phyloP scores from a whole-genome alignment of 2,888 invertebrate species.

The Mesoligia furuncula region DNA sequence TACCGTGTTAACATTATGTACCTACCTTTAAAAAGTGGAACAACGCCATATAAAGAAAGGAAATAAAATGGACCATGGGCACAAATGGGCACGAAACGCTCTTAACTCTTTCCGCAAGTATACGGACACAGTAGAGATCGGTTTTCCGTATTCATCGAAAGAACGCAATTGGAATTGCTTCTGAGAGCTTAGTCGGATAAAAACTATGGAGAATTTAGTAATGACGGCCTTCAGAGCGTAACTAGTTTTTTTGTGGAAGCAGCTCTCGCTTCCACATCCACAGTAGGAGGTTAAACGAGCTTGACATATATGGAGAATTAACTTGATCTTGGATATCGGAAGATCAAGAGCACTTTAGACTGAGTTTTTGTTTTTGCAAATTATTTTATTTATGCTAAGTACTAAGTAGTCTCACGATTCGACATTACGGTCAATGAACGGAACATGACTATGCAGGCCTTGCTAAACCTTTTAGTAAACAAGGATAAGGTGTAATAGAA shows the following conservation, averaged over 20 bases:
- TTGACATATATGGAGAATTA: constrained; percentile 71
- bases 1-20: constrained; percentile 32
- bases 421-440: constrained; percentile 1
- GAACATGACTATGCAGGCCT: constrained; percentile 10
- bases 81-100: constrained; percentile 39
- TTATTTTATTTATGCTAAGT: constrained; percentile 26
- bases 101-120: constrained; percentile 48
- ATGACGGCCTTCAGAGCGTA: constrained; percentile 84
- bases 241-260: constrained; percentile 77
- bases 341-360: constrained; percentile 50
- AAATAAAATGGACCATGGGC: constrained; percentile 50
- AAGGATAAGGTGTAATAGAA: constrained; percentile 30
- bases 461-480: constrained; percentile 8
- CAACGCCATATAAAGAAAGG: constrained; percentile 37
- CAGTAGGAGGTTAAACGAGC: constrained; percentile 72
- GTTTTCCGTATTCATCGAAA: constrained; percentile 66
- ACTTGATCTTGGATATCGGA: constrained; percentile 56
- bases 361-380: constrained; percentile 42
- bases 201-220: constrained; percentile 84
- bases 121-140: constrained; percentile 51
- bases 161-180: constrained; percentile 74
- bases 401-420: constrained; percentile 23
- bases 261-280: constrained; percentile 77
- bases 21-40: constrained; percentile 48
- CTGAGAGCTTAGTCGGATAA: constrained; percentile 76